Evolutionary conservation across 2,113 vertebrate genomes (phyloP), one percentile per base, ranked within the genome.

Genomic region (Stegostoma tigrinum): DNA sequence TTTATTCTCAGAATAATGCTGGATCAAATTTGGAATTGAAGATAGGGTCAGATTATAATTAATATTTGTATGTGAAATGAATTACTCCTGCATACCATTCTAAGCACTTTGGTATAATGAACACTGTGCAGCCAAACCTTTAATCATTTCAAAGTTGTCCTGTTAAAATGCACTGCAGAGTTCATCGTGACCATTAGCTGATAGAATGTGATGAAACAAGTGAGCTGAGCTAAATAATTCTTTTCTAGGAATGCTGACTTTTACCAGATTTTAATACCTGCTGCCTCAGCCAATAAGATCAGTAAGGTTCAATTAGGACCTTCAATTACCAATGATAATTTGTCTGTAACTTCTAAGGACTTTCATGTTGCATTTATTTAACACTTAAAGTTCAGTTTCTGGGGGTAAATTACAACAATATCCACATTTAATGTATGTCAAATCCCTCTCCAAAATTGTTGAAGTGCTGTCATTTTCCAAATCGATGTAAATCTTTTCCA

Each of bases 61-160:
- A 94, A 94, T 94, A 70, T 66, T 70, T 94, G 66, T 68, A 42
- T 68, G 66, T 70, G 23, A 93, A 93, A 93, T 93, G 66, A 93
- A 93, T 93, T 34, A 66, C 55, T 94, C 68, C 64, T 94, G 66
- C 38, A 94, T 94, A 45, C 64, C 38, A 45, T 94, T 94, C 64
- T 68, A 70, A 90, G 87, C 87, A 90, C 87, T 90, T 61, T 90
- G 30, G n/a, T 38, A 70, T 94, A 68, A 68, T 94, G 66, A 68
- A 38, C 66, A 68, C 17, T 38, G 17, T 94, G 64, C 55, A 68
- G 64, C 64, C 66, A 45, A 68, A 42, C 64, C 66, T 94, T 94
- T 68, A 45, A 94, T 68, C 91, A 94, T 94, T 42, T 68, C 91
- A 94, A 94, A 38, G 34, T 68, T 45, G 34, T 64, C n/a, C 61